Evolutionary conservation across 2,797 vertebrate genomes (phyloP), one percentile per base, ranked within the genome.

Genomic region (Peromyscus attwateri): DNA sequence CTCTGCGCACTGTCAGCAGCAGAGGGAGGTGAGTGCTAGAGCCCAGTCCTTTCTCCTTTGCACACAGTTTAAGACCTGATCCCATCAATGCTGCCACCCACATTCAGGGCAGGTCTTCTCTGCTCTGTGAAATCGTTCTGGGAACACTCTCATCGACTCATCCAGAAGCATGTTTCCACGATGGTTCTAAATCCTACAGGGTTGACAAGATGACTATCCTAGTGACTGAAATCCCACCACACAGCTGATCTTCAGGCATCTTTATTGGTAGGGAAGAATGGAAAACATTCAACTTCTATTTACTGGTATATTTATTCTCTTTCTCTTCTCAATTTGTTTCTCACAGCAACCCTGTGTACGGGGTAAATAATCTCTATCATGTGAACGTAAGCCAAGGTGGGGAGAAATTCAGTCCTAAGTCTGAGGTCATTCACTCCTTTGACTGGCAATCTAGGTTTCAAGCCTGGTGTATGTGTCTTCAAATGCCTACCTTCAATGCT

Each of bases 371-470:
- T 46, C 62, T 87, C 40, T 52, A 66, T 57, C 88, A 87, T 4
- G 40, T 29, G 91, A n/a, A 19, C 83, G 27, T 64, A 94, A 92
- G 71, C 57, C 27, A 91, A 84, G 21, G 16, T 89, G 88, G 43
- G 80, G 25, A 89, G 46, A 95, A 57, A 89, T 71, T 92, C 23
- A 80, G 57, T 75, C 60, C 80, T 91, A 94, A 92, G 52, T 31
- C 70, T 31, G 68, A 89, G 49, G 19, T n/a, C 83, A 87, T 46
- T 55, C 34, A 85, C 25, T 84, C 10, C 10, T 43, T 64, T 83
- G 46, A 82, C 14, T 76, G 87, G 57, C 31, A 73, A 82, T 77
- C 60, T 19, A 85, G 29, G 10, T 83, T 79, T 88, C 43, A 82
- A 40, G 34, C 49, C 34, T 14, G 87, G 64, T 55, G 14, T 3